Conservation (phyloP, 2,888 invertebrate genomes). For the Drosophila villosipedis region DNA sequence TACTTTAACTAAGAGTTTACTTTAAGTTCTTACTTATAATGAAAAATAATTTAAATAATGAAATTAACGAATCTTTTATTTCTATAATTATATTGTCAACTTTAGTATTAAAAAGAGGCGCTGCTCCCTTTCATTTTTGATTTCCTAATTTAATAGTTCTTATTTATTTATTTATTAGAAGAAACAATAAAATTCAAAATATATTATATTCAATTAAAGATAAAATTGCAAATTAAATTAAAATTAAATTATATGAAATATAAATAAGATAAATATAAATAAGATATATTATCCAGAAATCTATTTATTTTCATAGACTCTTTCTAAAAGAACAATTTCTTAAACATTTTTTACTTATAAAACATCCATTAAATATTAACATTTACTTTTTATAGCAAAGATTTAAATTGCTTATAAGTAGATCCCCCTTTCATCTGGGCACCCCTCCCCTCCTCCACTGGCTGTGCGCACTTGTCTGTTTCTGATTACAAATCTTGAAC, state of each 20-base stretch:
- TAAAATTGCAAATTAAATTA: neutral
- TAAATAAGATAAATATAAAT: no score
- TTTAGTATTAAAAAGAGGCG: rapidly evolving
- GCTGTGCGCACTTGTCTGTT: neutral
- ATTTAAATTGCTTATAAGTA: neutral
- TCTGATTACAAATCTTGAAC: conserved; percentile 19
- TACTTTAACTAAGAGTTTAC: no score
- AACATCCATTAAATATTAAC: neutral
- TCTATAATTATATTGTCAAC: no score
- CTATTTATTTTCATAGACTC: neutral
- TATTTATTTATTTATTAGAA: no score
- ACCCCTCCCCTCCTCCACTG: neutral
- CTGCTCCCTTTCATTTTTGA: no score
- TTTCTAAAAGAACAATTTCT: neutral
- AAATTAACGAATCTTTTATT: no score
- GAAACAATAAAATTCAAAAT: no score
- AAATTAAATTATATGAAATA: rapidly evolving
- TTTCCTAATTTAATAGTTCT: no score
- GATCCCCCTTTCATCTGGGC: neutral
- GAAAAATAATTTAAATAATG: no score
- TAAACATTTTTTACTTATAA: neutral
- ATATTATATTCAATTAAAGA: neutral
- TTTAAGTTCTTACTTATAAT: no score
- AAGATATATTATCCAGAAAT: neutral
- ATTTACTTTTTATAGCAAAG: neutral